Percentiles rank a stretch among this genome's conserved stretches.
Conservation (phyloP, 2,888 invertebrate species). For the Eulithis testata region DNA sequence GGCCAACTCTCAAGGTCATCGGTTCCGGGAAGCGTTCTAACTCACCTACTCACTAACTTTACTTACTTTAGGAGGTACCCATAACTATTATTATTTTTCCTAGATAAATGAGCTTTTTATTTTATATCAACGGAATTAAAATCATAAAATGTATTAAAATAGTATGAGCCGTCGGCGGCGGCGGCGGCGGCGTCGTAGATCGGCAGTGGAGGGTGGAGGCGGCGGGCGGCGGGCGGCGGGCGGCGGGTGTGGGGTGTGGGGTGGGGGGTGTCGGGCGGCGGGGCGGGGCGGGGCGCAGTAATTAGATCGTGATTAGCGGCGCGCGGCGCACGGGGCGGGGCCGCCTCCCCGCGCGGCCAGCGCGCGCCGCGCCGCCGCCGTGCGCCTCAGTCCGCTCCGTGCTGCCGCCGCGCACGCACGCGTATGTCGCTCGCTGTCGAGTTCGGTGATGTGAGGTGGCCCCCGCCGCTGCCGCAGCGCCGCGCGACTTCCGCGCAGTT, state of each 20-base stretch:
- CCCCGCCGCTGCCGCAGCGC: conserved; percentile 80
- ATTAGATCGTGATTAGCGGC: conserved; percentile 70
- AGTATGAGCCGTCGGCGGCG: conserved; percentile 8
- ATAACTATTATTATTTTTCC: too few relatives aligned
- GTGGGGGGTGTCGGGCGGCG: conserved; percentile 39
- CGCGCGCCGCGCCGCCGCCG: conserved; percentile 70
- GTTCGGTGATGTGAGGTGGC: conserved; percentile 82
- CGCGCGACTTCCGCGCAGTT: conserved; percentile 79
- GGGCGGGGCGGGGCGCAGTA: conserved; percentile 62
- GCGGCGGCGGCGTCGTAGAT: not conserved
- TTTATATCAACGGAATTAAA: conserved; percentile 4
- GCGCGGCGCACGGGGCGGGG: conserved; percentile 68
- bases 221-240: conserved; percentile 4
- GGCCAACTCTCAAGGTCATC: too few relatives aligned
- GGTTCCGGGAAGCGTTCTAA: too few relatives aligned
- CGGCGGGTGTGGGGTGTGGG: conserved; percentile 28
- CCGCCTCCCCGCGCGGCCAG: conserved; percentile 62
- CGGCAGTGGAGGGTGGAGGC: conserved; percentile 3
- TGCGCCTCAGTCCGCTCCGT: conserved; percentile 79
- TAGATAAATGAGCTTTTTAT: not conserved
- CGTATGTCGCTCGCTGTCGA: conserved; percentile 83
- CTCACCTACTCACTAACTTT: too few relatives aligned
- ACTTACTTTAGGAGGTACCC: too few relatives aligned
- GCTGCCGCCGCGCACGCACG: conserved; percentile 85
- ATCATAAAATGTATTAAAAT: not conserved